phyloP scores from a whole-genome alignment of 1,140 invertebrate species.

The Trachymyrmex cornetzi region DNA sequence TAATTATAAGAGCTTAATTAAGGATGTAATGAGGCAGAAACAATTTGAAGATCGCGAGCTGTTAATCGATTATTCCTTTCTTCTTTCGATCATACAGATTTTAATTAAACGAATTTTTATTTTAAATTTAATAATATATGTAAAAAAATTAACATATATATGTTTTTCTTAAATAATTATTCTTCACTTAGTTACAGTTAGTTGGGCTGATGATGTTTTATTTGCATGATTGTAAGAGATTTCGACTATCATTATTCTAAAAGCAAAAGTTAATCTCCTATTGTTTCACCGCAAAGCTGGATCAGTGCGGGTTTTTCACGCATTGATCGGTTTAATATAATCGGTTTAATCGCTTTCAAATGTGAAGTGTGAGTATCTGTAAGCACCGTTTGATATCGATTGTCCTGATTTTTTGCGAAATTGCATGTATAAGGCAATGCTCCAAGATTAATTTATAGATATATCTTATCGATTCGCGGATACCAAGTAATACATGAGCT shows the following conservation, averaged over 20 bases:
- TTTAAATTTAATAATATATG: constrained; percentile 5
- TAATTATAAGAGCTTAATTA: constrained; percentile 22
- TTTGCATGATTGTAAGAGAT: background rate
- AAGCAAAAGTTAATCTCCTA: background rate
- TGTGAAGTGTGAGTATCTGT: background rate
- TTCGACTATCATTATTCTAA: background rate
- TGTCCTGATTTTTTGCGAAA: constrained; percentile 1
- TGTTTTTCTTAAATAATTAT: background rate
- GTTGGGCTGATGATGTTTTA: background rate
- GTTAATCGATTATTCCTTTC: background rate
- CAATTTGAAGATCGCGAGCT: background rate
- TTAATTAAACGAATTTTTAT: background rate
- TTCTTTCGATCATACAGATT: background rate
- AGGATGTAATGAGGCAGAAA: constrained; percentile 19
- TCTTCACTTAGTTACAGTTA: background rate
- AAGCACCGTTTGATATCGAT: background rate
- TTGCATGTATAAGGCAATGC: background rate
- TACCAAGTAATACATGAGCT: constrained; percentile 22
- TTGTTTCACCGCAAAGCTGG: background rate
- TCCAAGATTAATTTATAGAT: constrained; percentile 1
- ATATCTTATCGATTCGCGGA: constrained; percentile 15
- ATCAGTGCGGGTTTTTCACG: background rate
- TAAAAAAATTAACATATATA: background rate
- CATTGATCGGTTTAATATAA: constrained; percentile 4
- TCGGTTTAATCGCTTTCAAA: constrained; percentile 21